phyloP scores from a whole-genome alignment of 2,113 vertebrate species.

The Perca flavescens region DNA sequence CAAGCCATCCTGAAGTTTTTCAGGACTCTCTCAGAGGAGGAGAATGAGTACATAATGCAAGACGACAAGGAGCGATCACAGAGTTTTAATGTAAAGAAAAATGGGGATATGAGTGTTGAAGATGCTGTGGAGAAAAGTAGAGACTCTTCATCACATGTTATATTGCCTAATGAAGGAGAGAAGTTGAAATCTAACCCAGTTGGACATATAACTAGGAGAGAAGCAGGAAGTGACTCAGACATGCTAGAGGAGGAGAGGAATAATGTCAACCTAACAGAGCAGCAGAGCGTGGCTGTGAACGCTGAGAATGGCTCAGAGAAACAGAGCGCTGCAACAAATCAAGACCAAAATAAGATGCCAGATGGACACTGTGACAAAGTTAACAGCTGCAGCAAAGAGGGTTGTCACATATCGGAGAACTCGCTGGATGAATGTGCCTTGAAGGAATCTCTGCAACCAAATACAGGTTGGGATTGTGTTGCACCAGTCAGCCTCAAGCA shows the following conservation, averaged over 20 bases:
- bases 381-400: not conserved
- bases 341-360: constrained; percentile 7
- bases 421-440: not conserved
- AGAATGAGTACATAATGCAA: constrained; percentile 20
- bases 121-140: constrained; percentile 2
- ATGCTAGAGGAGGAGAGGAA: constrained; percentile 70
- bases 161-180: constrained; percentile 26
- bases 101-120: constrained; percentile 16
- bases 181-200: constrained; percentile 40
- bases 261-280: constrained; percentile 21
- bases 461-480: constrained; percentile 16
- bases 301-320: not conserved
- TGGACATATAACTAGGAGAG: constrained; percentile 78
- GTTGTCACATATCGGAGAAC: not conserved
- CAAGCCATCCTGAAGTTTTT: constrained; percentile 84
- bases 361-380: not conserved
- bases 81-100: constrained; percentile 32
- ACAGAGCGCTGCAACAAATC: constrained; percentile 8
- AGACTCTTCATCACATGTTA: constrained; percentile 9
- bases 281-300: not conserved
- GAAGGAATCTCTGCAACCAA: not conserved
- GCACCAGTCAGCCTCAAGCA: not conserved
- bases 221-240: constrained; percentile 82
- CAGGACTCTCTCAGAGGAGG: constrained; percentile 61
- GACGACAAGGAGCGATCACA: constrained; percentile 11